Conservation (phyloP, 2,888 invertebrate species). For the Scrobipalpa costella region DNA sequence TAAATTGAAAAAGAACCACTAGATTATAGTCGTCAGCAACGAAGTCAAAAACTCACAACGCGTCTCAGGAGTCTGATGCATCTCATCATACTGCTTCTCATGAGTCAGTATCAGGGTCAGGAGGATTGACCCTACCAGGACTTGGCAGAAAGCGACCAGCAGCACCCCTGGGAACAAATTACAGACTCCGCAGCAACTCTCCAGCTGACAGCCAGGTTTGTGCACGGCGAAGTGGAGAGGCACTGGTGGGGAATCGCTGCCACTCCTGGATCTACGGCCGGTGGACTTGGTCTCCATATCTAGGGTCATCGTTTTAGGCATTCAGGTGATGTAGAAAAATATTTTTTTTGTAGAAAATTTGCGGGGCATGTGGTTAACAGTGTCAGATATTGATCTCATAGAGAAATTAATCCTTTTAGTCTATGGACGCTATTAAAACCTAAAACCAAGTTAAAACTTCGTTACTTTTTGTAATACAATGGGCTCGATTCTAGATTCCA, state of each 20-base stretch:
- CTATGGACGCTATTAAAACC: no score
- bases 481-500: no score
- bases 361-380: not conserved
- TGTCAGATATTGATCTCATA: not conserved
- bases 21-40: not conserved
- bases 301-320: constrained; percentile 11
- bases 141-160: constrained; percentile 67
- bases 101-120: constrained; percentile 65
- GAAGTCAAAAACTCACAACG: constrained; percentile 52
- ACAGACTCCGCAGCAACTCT: constrained; percentile 74
- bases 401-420: no score
- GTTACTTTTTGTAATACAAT: no score
- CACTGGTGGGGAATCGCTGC: constrained; percentile 43
- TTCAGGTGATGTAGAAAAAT: not conserved
- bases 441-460: no score
- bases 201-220: constrained; percentile 65
- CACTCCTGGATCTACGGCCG: not conserved
- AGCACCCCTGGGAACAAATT: constrained; percentile 73
- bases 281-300: constrained; percentile 13
- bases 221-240: constrained; percentile 67
- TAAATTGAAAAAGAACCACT: not conserved
- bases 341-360: not conserved
- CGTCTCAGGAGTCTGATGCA: constrained; percentile 56
- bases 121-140: constrained; percentile 62
- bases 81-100: constrained; percentile 64